Conservation (phyloP, 2,797 vertebrate genomes). For the Dermochelys coriacea region DNA sequence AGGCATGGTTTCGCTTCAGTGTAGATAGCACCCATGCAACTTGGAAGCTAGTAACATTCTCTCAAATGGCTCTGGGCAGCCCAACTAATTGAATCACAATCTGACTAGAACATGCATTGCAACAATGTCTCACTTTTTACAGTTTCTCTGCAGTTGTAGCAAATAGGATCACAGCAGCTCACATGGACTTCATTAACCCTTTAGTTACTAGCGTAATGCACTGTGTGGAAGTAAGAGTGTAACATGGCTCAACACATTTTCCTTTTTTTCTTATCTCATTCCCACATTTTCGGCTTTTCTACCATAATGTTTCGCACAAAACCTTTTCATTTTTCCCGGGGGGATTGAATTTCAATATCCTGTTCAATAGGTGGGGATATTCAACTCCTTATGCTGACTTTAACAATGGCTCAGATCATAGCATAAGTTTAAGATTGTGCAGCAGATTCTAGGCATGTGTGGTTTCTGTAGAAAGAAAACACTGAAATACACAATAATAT, state of each 20-base stretch:
- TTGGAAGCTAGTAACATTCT: not conserved
- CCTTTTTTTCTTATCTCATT: conserved; percentile 30
- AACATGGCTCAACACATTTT: conserved; percentile 11
- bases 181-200: conserved; percentile 42
- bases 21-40: not conserved
- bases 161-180: conserved; percentile 56
- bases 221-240: not conserved
- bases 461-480: not conserved
- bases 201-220: conserved; percentile 54
- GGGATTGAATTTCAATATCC: conserved; percentile 28
- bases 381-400: conserved; percentile 8
- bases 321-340: conserved; percentile 22
- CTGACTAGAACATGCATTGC: conserved; percentile 42
- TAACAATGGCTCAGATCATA: not conserved
- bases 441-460: conserved; percentile 4
- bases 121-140: not conserved
- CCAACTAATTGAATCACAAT: conserved; percentile 52
- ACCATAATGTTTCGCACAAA: not conserved
- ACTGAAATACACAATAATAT: not conserved
- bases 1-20: not conserved
- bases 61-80: not conserved
- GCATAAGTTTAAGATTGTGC: not conserved
- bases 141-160: not conserved
- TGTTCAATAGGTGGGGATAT: conserved; percentile 29
- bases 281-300: conserved; percentile 17